Conservation (phyloP, 2,797 vertebrate genomes). For the Peromyscus aztecus region DNA sequence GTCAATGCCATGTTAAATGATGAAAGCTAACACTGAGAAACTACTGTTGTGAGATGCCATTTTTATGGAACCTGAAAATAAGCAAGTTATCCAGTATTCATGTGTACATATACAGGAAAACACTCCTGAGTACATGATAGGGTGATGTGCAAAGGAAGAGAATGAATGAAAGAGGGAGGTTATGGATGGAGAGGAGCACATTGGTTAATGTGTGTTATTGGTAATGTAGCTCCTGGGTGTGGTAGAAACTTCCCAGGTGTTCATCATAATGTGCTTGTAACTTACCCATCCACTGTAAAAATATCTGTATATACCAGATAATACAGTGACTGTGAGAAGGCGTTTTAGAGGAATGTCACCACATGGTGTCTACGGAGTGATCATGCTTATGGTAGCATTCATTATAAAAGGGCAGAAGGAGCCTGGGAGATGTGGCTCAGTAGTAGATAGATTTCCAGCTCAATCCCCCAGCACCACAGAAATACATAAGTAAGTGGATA, state of each 20-base stretch:
- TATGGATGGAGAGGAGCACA: not conserved
- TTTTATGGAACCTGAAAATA: constrained; percentile 10
- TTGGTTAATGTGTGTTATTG: not conserved
- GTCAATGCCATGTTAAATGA: not conserved
- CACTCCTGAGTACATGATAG: not conserved
- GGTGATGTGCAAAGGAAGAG: not conserved
- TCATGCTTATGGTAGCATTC: not conserved
- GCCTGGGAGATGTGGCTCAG: not conserved
- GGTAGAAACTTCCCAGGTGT: not conserved
- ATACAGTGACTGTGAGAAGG: not conserved
- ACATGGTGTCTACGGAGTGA: not conserved
- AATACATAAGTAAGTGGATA: not conserved
- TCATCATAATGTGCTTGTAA: not conserved
- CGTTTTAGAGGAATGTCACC: not conserved
- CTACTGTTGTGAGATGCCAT: not conserved
- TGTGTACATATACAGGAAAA: not conserved
- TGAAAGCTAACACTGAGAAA: constrained; percentile 26
- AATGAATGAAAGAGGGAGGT: not conserved
- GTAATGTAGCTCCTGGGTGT: not conserved
- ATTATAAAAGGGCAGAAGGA: not conserved
- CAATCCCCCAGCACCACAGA: not conserved
- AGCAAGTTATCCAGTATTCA: constrained; percentile 20
- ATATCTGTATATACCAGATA: not conserved
- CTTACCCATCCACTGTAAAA: not conserved
- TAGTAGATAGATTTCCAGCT: not conserved